These are phyloP conservation scores for Diarsia mendica DNA, from an alignment of 2,888 invertebrate genomes.

Conservation along the genomic window DNA sequence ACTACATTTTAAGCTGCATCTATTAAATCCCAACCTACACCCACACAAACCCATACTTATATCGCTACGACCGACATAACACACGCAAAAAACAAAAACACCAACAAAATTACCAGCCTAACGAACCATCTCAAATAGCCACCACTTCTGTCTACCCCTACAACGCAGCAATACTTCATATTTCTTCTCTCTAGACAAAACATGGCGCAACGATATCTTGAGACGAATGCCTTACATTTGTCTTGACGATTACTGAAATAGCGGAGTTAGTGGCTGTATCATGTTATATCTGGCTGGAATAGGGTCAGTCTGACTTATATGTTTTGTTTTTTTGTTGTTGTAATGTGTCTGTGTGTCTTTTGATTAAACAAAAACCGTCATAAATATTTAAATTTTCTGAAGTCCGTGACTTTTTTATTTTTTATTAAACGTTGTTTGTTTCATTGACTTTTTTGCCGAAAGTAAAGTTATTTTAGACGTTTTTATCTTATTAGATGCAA, in stretches of 20 bases:
- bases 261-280: constrained; percentile 58
- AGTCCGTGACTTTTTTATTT: no score
- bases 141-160: constrained; percentile 36
- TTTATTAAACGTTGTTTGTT: no score
- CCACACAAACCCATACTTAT: neutral
- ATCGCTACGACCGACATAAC: no score
- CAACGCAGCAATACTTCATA: constrained; percentile 53
- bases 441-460: no score
- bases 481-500: no score
- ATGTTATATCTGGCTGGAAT: constrained; percentile 52
- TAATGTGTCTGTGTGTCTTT: no score
- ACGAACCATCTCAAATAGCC: constrained; percentile 20
- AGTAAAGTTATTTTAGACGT: no score
- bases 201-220: constrained; percentile 54
- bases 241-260: constrained; percentile 66
- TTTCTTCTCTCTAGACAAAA: constrained; percentile 57
- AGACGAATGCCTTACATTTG: constrained; percentile 62
- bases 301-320: constrained; percentile 46
- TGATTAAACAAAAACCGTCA: no score
- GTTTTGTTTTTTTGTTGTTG: constrained; percentile 57
- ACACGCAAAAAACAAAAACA: neutral
- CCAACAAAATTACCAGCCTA: neutral
- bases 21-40: no score
- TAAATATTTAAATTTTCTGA: no score
- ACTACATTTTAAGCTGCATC: neutral